Base-by-base conservation (phyloP, 2,888 invertebrate species). In the Pollenia angustigena region DNA sequence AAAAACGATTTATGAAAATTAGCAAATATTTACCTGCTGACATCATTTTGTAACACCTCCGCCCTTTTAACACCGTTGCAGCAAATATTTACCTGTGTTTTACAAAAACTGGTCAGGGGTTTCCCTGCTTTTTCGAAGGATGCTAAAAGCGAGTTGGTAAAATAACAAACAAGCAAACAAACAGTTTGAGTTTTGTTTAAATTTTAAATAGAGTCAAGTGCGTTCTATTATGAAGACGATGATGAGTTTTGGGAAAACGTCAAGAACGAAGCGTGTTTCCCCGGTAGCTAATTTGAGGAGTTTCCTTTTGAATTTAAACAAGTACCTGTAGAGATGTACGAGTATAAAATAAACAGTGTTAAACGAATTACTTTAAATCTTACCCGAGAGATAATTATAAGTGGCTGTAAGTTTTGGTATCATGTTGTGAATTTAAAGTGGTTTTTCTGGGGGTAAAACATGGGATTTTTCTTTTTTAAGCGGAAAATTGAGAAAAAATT, bases 121-220 rank as follows among this genome's bases (percentile, higher is more conserved):
- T 81, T 80, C 68, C 60, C 74, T 42, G 42, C 0, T 40, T 64
- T 85, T 69, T 32, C 32, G 56, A 48, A 14, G 16, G 23, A 78
- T 58, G 58, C 58, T 54, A n/a, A 75, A 54, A 58, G n/a, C 40
- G n/a, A 64, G 18, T 56, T 50, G 75, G 74, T 66, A 75, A 80
- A 58, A 44, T 48, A 50, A 74, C 32, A 81, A 69, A 83, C 69
- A 62, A 75, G 78, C 74, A 81, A 32, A 32, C 32, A 32, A 82
- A 80, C 82, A 84, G 50, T 83, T 46, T 58, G 69, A 44, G 46
- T 60, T 82, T 60, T 60, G 16, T 71, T 69, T 54, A 60, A 74
- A 86, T 54, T 56, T 78, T 89, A 90, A 89, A 91, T 91, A 89
- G 89, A 91, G 92, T 91, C 92, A 92, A 91, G 92, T 91, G 90